These are phyloP conservation scores for Caradrina clavipalpis DNA, from an alignment of 2,888 invertebrate species.

Conservation along the genomic window DNA sequence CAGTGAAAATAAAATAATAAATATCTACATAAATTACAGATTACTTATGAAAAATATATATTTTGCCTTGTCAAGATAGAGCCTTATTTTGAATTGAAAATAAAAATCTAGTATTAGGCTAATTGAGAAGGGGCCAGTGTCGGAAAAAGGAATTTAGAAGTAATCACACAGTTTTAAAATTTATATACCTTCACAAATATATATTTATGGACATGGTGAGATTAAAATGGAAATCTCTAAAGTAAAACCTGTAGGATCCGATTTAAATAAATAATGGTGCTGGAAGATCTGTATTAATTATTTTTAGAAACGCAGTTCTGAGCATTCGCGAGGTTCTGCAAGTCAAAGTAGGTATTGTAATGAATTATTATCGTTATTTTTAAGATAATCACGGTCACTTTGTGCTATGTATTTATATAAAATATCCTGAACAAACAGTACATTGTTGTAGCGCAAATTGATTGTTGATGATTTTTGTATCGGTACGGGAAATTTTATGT, in stretches of 20 bases:
- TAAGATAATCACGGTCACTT: constrained; percentile 73
- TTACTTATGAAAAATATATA: constrained; percentile 70
- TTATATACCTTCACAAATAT: constrained; percentile 62
- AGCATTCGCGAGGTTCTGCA: constrained; percentile 71
- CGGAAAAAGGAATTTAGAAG: constrained; percentile 65
- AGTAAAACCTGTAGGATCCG: constrained; percentile 71
- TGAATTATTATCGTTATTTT: constrained; percentile 71
- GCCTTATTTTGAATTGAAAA: constrained; percentile 81
- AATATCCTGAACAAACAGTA: constrained; percentile 63
- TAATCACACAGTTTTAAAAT: constrained; percentile 65
- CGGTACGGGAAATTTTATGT: constrained; percentile 55
- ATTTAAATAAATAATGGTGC: constrained; percentile 81
- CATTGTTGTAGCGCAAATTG: constrained; percentile 68
- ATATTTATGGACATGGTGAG: constrained; percentile 63
- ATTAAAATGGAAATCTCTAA: constrained; percentile 64
- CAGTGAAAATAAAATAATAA: constrained; percentile 57
- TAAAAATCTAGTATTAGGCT: constrained; percentile 78
- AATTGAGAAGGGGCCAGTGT: constrained; percentile 84
- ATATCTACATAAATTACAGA: constrained; percentile 62
- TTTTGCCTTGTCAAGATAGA: constrained; percentile 81
- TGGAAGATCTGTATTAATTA: constrained; percentile 87
- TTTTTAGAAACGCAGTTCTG: constrained; percentile 73
- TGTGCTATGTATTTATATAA: constrained; percentile 67
- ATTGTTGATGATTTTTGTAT: constrained; percentile 65
- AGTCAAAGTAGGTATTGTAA: constrained; percentile 76